Conservation (phyloP, 2,888 invertebrate genomes). For the Phaonia tiefii region DNA sequence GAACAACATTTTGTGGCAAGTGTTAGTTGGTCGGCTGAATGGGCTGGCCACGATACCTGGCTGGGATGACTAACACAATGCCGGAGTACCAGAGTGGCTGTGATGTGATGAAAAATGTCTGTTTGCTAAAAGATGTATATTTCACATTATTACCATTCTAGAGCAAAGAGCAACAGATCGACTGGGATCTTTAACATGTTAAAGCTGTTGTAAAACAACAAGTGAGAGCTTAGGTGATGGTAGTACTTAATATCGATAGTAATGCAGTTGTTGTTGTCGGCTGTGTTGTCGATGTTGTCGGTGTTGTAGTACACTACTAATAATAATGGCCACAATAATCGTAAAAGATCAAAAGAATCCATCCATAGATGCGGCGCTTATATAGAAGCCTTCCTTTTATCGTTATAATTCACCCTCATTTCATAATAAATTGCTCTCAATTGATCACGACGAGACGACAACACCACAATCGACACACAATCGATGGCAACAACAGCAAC, state of each 20-base stretch:
- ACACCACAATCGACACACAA: conserved; percentile 21
- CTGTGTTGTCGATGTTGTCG: conserved; percentile 2
- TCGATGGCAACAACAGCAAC: conserved; percentile 36
- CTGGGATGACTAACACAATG: too few relatives aligned
- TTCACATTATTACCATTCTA: conserved; percentile 60
- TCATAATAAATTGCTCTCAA: conserved; percentile 82
- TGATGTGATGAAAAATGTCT: conserved; percentile 31
- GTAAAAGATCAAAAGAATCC: conserved; percentile 76
- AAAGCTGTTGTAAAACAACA: conserved; percentile 54
- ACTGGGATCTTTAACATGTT: conserved; percentile 9
- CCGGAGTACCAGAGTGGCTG: too few relatives aligned
- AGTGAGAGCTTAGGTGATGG: conserved; percentile 36
- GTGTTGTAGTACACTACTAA: conserved; percentile 31
- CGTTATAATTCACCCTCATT: conserved; percentile 81
- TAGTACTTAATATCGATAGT: conserved; percentile 26
- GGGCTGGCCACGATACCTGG: too few relatives aligned
- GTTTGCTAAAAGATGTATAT: conserved; percentile 41
- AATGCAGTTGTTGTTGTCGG: background rate
- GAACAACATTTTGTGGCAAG: conserved; percentile 17
- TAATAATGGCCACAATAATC: conserved; percentile 65
- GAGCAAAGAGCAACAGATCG: conserved; percentile 36
- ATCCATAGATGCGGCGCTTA: conserved; percentile 64
- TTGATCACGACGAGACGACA: conserved; percentile 76
- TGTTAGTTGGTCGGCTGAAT: background rate
- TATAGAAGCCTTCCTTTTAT: conserved; percentile 72